phyloP scores from a whole-genome alignment of 64 coral and sea anemone species.

The Orbicella faveolata region DNA sequence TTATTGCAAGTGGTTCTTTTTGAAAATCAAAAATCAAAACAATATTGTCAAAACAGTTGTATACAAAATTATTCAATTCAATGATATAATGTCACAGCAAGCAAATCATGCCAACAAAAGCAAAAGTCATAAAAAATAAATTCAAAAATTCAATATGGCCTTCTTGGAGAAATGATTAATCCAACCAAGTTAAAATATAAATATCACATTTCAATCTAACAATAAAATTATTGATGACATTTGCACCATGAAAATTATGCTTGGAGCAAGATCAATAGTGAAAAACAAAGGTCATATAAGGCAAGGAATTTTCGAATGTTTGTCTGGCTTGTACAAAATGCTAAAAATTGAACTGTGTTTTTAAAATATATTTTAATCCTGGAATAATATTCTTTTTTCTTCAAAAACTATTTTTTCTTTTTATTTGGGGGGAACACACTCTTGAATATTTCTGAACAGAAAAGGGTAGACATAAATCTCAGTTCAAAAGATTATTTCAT shows the following conservation, averaged over 20 bases:
- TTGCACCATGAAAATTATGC: neutral
- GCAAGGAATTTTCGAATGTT: neutral
- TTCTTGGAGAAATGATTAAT: neutral
- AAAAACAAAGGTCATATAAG: neutral
- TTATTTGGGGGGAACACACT: neutral
- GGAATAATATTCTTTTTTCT: too few species aligned
- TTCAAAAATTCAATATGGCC: neutral
- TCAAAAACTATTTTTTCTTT: too few species aligned
- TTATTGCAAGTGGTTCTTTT: too few species aligned
- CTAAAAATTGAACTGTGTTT: too few species aligned
- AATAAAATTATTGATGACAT: neutral
- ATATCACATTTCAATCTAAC: neutral
- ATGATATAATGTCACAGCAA: too few species aligned
- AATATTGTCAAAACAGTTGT: too few species aligned
- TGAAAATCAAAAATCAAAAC: too few species aligned
- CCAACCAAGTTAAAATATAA: neutral
- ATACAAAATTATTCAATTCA: too few species aligned
- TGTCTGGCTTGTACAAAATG: neutral
- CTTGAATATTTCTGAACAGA: neutral
- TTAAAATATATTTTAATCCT: too few species aligned
- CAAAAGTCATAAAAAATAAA: too few species aligned
- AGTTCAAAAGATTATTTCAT: neutral
- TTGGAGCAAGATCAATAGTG: neutral
- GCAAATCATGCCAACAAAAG: too few species aligned
- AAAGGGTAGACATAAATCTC: neutral